Base-by-base conservation (phyloP, 23 tunicate species). In the Styela clava region DNA sequence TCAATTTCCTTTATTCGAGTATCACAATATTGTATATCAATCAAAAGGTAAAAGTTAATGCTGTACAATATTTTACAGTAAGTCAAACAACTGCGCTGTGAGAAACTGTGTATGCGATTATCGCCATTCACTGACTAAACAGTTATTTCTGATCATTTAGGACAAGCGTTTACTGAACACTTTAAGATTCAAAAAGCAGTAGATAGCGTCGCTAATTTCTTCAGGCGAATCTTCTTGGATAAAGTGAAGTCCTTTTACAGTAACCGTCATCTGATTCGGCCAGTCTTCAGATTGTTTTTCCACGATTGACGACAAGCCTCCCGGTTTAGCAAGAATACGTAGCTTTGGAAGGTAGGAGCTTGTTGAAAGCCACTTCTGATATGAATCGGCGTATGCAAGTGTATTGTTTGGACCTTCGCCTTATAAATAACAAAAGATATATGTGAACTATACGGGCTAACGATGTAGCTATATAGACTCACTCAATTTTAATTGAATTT, bases 171-270 rank as follows among this genome's bases (percentile, higher is more conserved):
- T 44, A 18, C 34, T 71, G 77, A 91, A 87, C 36, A 87, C 97
- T 37, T 78, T 37, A 3, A 87, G 67, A 20, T 27, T 26, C 29
- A 92, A 63, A 77, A 92, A 92, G 20, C 64, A 62, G 16, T 74
- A 67, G 24, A 92, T 68, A 0, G 92, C 97, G 19, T 62, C 67
- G 31, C 88, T 88, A 34, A 92, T 92, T 69, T 83, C 86, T 33
- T 74, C 76, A 12, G 91, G 89, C 7, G 92, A 92, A 79, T 92
- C 97, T 71, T 92, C 97, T 56, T 92, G 97, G 2, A 87, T 56
- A 64, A 92, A 92, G 74, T 92, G 97, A 31, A 83, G 36, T 63
- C 97, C 97, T 69, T 79, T 80, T 9, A 92, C 97, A 1, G 84
- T 84, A 24, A 87, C 89, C 2, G 44, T 35, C 52, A 61, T 33